phyloP scores from a whole-genome alignment of 1,140 invertebrate genomes.

The Cylas formicarius region DNA sequence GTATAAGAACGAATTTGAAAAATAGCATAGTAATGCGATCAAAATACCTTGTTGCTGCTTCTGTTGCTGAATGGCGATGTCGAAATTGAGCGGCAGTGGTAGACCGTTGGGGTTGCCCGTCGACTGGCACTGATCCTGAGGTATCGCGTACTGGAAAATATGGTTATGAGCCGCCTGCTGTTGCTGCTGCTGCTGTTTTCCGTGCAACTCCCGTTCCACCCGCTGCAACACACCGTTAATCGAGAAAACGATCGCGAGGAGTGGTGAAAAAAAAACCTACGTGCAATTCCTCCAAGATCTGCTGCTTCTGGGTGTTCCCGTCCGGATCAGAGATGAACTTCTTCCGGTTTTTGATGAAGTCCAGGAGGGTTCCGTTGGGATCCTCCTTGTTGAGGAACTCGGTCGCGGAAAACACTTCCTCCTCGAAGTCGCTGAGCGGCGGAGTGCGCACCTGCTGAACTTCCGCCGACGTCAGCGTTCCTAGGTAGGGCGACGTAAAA shows the following conservation, averaged over 20 bases:
- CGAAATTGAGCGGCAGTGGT: conserved; percentile 37
- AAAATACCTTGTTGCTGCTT: conserved; percentile 34
- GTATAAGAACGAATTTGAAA: too few species aligned
- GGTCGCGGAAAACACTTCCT: conserved; percentile 33
- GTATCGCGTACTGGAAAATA: conserved; percentile 39
- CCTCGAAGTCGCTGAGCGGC: conserved; percentile 39
- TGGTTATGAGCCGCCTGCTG: conserved; percentile 35
- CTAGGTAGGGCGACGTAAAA: conserved; percentile 11
- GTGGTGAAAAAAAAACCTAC: conserved; percentile 37
- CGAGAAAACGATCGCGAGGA: conserved; percentile 38
- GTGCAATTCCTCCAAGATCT: conserved; percentile 71
- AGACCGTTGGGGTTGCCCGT: conserved; percentile 23
- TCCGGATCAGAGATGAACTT: conserved; percentile 44
- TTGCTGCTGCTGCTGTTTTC: conserved; percentile 44
- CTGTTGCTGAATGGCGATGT: conserved; percentile 36
- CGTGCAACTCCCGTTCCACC: conserved; percentile 66
- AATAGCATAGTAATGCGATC: too few species aligned
- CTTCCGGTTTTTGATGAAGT: conserved; percentile 39
- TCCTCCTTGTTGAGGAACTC: conserved; percentile 40
- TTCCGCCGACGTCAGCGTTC: conserved; percentile 47
- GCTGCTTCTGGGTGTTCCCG: conserved; percentile 64
- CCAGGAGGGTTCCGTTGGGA: conserved; percentile 37
- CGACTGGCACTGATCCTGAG: conserved; percentile 31
- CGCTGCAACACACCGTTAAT: conserved; percentile 44
- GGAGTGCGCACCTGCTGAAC: conserved; percentile 47